These are phyloP conservation scores for Fregata magnificens DNA, from an alignment of 2,113 vertebrate genomes.

Conservation along the genomic window DNA sequence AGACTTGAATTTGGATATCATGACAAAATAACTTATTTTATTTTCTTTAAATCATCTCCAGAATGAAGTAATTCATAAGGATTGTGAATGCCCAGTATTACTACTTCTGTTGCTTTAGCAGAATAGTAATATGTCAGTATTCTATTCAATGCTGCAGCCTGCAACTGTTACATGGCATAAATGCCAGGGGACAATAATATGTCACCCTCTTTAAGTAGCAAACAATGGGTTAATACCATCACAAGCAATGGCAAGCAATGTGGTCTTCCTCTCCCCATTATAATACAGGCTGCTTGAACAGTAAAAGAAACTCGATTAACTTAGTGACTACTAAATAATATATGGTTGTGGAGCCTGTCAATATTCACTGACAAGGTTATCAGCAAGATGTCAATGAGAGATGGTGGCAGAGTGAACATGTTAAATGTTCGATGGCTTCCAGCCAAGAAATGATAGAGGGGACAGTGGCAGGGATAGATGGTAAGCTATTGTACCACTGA, in stretches of 20 bases:
- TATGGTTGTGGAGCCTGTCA: not conserved
- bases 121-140: not conserved
- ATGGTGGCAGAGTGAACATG: not conserved
- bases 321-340: not conserved
- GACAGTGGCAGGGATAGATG: not conserved
- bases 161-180: not conserved
- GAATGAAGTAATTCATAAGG: not conserved
- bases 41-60: not conserved
- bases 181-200: not conserved
- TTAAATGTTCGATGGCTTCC: not conserved
- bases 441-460: not conserved
- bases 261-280: not conserved
- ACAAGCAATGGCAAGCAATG: not conserved
- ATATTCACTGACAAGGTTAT: slow-evolving; percentile 18
- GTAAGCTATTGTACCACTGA: not conserved
- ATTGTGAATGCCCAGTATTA: not conserved
- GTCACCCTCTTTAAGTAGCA: not conserved
- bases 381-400: slow-evolving; percentile 2
- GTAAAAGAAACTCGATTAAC: not conserved
- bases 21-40: not conserved
- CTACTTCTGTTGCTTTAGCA: not conserved
- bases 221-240: not conserved
- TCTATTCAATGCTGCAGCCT: not conserved
- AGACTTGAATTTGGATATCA: not conserved
- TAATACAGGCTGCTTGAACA: not conserved